Evolutionary conservation across 2,888 invertebrate genomes (phyloP).

Genomic region (Machimus rusticus): DNA sequence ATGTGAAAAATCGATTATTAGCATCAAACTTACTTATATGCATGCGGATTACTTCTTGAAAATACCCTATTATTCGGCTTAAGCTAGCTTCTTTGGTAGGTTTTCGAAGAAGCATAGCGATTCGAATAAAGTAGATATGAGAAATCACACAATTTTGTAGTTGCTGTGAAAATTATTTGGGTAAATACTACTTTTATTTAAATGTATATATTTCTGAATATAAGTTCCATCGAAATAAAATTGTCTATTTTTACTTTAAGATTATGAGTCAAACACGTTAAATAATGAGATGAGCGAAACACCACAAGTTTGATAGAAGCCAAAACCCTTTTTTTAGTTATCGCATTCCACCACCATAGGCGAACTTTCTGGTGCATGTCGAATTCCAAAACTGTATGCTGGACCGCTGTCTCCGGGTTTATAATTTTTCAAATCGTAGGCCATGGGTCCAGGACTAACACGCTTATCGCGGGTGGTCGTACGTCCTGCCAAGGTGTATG

Average conservation of each 20-base stretch:
- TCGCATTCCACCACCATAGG: slow-evolving; percentile 61
- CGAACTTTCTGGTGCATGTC: slow-evolving; percentile 54
- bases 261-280: background rate
- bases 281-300: background rate
- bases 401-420: slow-evolving; percentile 56
- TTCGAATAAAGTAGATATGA: too few species aligned
- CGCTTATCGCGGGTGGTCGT: slow-evolving; percentile 15
- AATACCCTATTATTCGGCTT: too few species aligned
- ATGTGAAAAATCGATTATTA: too few species aligned
- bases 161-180: too few species aligned
- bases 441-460: slow-evolving; percentile 56
- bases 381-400: slow-evolving; percentile 58
- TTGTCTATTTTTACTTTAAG: background rate
- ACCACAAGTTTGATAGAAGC: background rate
- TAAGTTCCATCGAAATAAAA: background rate
- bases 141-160: too few species aligned
- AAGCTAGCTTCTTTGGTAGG: too few species aligned
- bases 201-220: background rate
- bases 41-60: too few species aligned
- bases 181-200: background rate
- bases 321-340: slow-evolving; percentile 49
- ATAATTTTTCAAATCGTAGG: slow-evolving; percentile 56
- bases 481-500: slow-evolving; percentile 54
- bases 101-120: too few species aligned
- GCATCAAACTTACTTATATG: too few species aligned